phyloP scores from a whole-genome alignment of 1,140 invertebrate species.

The Oedothorax gibbosus region DNA sequence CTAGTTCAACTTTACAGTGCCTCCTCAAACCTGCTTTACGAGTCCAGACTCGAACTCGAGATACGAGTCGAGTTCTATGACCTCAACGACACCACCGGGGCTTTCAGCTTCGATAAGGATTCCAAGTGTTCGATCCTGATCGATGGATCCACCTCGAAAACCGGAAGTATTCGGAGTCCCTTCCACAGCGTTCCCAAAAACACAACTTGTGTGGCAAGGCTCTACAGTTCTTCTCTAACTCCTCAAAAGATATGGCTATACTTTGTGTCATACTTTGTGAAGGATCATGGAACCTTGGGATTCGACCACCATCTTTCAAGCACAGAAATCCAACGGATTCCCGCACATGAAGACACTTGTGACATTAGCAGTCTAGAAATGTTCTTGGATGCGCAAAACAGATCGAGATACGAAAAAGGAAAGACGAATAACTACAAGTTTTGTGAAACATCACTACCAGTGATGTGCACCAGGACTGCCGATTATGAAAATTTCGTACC shows the following conservation, averaged over 20 bases:
- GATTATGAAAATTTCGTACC: constrained; percentile 60
- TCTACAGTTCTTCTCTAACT: constrained; percentile 76
- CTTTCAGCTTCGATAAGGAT: constrained; percentile 66
- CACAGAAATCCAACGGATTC: constrained; percentile 17
- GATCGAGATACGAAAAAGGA: not conserved
- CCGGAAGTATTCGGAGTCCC: constrained; percentile 82
- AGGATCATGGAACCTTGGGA: constrained; percentile 61
- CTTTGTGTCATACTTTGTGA: constrained; percentile 72
- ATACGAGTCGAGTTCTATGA: constrained; percentile 80
- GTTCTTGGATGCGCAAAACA: constrained; percentile 20
- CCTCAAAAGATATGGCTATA: constrained; percentile 86
- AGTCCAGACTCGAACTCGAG: constrained; percentile 81
- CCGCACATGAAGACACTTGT: constrained; percentile 57
- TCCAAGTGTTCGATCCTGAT: constrained; percentile 89
- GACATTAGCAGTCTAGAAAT: constrained; percentile 62
- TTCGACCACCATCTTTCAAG: constrained; percentile 52
- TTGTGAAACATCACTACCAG: constrained; percentile 63
- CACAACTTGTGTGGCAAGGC: constrained; percentile 86
- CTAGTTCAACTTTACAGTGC: constrained; percentile 89
- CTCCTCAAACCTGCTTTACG: constrained; percentile 85
- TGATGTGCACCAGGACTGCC: constrained; percentile 63
- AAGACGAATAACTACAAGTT: constrained; percentile 28
- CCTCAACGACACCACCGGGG: not conserved
- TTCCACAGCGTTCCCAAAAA: constrained; percentile 84
- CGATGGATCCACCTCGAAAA: constrained; percentile 78